phyloP scores from a whole-genome alignment of 2,888 invertebrate species.

The Dorcus hopei region DNA sequence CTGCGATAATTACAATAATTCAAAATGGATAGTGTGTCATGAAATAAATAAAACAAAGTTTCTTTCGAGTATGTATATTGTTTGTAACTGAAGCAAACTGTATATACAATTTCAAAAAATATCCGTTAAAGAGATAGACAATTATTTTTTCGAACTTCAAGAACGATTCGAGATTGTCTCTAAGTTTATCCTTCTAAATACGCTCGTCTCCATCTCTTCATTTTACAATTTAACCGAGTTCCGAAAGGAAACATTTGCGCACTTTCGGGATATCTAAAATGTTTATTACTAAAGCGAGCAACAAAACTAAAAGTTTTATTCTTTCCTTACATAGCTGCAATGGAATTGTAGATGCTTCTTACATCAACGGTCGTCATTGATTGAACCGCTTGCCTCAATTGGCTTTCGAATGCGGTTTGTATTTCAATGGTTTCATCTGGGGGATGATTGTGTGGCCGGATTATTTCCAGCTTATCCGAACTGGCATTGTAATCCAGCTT shows the following conservation, averaged over 20 bases:
- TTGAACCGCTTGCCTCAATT: constrained; percentile 15
- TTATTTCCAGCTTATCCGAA: constrained; percentile 27
- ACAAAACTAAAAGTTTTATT: not conserved
- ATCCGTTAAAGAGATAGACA: too few relatives aligned
- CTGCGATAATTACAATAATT: not conserved
- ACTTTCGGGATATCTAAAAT: constrained; percentile 33
- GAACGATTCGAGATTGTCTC: not conserved
- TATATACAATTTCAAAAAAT: too few relatives aligned
- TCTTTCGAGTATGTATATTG: not conserved
- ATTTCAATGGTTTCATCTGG: constrained; percentile 27
- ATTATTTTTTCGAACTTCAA: not conserved
- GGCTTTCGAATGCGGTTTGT: constrained; percentile 20
- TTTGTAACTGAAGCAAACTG: not conserved
- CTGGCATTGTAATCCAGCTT: constrained; percentile 24
- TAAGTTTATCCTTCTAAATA: not conserved
- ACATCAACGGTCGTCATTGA: constrained; percentile 14
- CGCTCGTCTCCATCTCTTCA: constrained; percentile 19
- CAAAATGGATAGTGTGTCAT: not conserved
- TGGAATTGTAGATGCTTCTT: constrained; percentile 28
- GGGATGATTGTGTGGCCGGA: constrained; percentile 33
- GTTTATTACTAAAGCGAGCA: not conserved
- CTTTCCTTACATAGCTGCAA: constrained; percentile 26
- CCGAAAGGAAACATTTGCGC: constrained; percentile 26
- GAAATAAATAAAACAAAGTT: not conserved
- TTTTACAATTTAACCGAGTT: constrained; percentile 17